These are phyloP conservation scores for Sabatieria punctata DNA, from an alignment of 2,888 invertebrate species.

Conservation along the genomic window DNA sequence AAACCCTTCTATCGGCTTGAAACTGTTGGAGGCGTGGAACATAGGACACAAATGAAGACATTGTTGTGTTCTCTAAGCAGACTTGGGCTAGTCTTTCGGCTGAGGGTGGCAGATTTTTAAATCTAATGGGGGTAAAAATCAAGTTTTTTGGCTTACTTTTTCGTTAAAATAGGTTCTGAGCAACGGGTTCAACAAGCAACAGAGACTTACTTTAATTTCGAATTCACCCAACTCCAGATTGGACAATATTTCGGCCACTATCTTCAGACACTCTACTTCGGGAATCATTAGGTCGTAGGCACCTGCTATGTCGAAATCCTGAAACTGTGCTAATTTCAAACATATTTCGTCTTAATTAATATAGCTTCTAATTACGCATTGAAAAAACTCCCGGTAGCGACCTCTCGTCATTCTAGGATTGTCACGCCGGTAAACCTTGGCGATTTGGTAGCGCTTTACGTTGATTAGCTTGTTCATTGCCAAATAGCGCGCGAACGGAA, in stretches of 20 bases:
- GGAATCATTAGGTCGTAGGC: slow-evolving; percentile 87
- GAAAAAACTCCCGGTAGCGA: slow-evolving; percentile 92
- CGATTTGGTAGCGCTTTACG: slow-evolving; percentile 93
- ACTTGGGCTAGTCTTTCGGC: no score
- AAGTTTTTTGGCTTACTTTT: no score
- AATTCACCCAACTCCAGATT: slow-evolving; percentile 67
- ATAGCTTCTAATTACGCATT: slow-evolving; percentile 62
- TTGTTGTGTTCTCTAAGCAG: no score
- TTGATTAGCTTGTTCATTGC: slow-evolving; percentile 90
- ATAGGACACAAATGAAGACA: no score
- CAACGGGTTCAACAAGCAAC: no score
- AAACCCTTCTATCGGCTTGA: no score
- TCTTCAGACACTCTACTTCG: slow-evolving; percentile 86
- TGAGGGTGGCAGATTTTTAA: no score
- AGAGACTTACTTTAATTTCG: slow-evolving; percentile 55
- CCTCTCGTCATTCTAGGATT: slow-evolving; percentile 92
- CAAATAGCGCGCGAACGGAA: slow-evolving; percentile 87
- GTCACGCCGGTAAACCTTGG: slow-evolving; percentile 92
- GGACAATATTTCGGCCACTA: slow-evolving; percentile 75
- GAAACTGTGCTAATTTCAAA: slow-evolving; percentile 23
- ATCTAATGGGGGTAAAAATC: no score
- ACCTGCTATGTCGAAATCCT: slow-evolving; percentile 99
- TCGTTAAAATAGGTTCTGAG: no score
- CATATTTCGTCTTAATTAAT: neutral
- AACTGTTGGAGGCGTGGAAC: no score